These are phyloP conservation scores for Hydractinia echinata DNA, from an alignment of 30 jellyfish, hydroid and myxozoan genomes.

Conservation along the genomic window DNA sequence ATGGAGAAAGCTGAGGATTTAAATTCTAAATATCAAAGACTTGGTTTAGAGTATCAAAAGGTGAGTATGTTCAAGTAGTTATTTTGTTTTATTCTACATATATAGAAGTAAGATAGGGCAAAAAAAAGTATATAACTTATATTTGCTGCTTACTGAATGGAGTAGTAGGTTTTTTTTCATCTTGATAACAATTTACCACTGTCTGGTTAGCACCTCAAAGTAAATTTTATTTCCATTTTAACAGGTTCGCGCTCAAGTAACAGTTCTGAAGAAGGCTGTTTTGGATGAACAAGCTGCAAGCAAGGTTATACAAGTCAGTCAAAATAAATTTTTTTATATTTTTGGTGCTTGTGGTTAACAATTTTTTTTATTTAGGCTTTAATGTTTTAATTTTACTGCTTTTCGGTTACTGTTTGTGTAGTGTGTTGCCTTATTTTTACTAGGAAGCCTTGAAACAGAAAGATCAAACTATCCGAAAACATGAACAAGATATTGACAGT, in stretches of 20 bases:
- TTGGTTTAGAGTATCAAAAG: conserved; percentile 89
- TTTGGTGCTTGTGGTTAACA: too few species aligned
- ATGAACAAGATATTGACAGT: conserved; percentile 92
- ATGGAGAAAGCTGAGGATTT: conserved; percentile 9
- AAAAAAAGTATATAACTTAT: too few species aligned
- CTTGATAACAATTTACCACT: neutral
- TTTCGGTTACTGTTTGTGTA: neutral
- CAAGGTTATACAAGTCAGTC: conserved; percentile 57
- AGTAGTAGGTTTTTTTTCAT: neutral
- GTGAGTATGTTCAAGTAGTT: conserved; percentile 3
- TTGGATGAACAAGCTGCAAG: conserved; percentile 76
- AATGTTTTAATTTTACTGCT: neutral
- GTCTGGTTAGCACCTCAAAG: neutral
- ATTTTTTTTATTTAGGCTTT: neutral
- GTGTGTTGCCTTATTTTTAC: neutral
- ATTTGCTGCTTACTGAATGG: neutral
- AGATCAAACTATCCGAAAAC: conserved; percentile 74
- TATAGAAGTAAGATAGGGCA: neutral
- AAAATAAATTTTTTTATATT: neutral
- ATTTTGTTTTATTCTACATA: too few species aligned
- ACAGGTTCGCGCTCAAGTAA: conserved; percentile 90
- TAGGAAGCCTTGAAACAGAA: conserved; percentile 83
- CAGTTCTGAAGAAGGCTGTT: conserved; percentile 89
- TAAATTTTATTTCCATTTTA: neutral
- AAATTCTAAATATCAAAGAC: conserved; percentile 57